phyloP scores from a whole-genome alignment of 2,113 vertebrate species.

The Leptobrachium ailaonicum region DNA sequence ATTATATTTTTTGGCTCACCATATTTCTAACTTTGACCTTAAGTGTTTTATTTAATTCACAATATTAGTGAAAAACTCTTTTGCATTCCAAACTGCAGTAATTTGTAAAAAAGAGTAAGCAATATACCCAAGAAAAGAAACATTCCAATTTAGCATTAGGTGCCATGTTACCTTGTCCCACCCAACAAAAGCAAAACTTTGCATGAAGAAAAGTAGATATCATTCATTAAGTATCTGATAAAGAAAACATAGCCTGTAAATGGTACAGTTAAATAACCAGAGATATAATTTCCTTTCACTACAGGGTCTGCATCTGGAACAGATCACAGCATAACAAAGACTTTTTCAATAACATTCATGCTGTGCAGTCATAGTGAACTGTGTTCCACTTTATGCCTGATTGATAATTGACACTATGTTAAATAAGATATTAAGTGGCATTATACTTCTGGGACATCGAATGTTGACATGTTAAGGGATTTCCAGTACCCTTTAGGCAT shows the following conservation, averaged over 20 bases:
- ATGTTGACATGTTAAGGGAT: background rate
- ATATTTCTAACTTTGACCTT: no score
- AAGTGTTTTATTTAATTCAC: no score
- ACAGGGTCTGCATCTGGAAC: conserved; percentile 29
- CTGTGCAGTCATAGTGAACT: conserved; percentile 13
- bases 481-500: background rate
- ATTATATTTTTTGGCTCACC: no score
- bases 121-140: background rate
- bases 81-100: no score
- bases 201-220: conserved; percentile 38
- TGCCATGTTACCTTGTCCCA: conserved; percentile 19
- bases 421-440: conserved; percentile 23
- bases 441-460: conserved; percentile 6
- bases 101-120: no score
- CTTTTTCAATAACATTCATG: conserved; percentile 5
- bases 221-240: conserved; percentile 44
- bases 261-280: conserved; percentile 29
- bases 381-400: conserved; percentile 26
- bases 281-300: conserved; percentile 40
- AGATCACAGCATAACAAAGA: conserved; percentile 21
- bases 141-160: conserved; percentile 26
- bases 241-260: conserved; percentile 35
- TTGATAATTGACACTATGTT: conserved; percentile 31
- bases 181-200: conserved; percentile 40
- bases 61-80: no score